phyloP scores from a whole-genome alignment of 2,888 invertebrate genomes.

The Microctonus aethiopoides region DNA sequence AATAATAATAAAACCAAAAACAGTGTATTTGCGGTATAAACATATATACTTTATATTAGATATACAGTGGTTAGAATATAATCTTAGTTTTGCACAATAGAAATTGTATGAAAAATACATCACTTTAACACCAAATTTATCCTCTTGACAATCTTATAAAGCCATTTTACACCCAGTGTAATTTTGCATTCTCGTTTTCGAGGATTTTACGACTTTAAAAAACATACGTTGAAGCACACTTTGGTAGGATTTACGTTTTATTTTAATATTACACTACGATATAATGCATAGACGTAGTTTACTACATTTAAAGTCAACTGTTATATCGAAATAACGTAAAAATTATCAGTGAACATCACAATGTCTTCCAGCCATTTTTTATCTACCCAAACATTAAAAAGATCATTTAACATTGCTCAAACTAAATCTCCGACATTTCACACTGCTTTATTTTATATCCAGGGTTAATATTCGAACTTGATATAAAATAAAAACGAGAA shows the following conservation, averaged over 20 bases:
- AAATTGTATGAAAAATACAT: conserved; percentile 27
- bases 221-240: not conserved
- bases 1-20: not conserved
- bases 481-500: no score
- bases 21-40: not conserved
- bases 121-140: conserved; percentile 24
- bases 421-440: no score
- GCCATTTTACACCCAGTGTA: not conserved
- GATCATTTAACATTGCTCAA: no score
- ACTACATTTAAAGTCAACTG: not conserved
- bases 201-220: conserved; percentile 6
- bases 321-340: not conserved
- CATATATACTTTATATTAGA: no score
- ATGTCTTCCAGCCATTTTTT: not conserved
- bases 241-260: not conserved
- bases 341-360: not conserved
- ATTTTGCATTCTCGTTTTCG: not conserved
- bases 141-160: conserved; percentile 10
- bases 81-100: not conserved
- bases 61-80: not conserved
- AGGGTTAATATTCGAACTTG: no score
- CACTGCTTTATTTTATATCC: no score
- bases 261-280: not conserved
- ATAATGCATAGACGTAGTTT: not conserved
- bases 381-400: no score